Base-by-base conservation (phyloP, 2,797 vertebrate genomes). In the Paramormyrops hopkinsi region DNA sequence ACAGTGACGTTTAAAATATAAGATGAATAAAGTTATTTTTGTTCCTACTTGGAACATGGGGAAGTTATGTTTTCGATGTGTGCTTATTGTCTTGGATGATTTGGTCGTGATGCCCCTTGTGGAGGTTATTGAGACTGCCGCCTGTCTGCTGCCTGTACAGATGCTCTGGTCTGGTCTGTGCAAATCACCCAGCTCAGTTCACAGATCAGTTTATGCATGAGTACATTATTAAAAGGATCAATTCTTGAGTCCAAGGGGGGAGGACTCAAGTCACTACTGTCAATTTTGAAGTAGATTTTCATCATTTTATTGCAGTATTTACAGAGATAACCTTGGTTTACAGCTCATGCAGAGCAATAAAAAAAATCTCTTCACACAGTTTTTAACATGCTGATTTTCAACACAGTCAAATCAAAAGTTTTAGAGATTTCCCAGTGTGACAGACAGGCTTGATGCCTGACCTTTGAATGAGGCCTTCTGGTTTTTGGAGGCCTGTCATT, bases 221-320 rank as follows among this genome's bases (percentile, higher is more conserved):
- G 14, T 19, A 41, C 41, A 82, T 46, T 44, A 41, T 44, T 82
- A 82, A 46, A 17, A 53, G 51, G 51, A 53, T 53, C 14, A 53
- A 17, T 53, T 53, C 51, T 53, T 53, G 29, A 76, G 11, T 76
- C 69, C 33, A 7, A 2, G 14, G 2, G 29, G 76, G 73, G 33
- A n/a, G n/a, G 73, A 1, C 46, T 82, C 2, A 19, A 82, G 76
- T 46, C 76, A 82, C 17, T 22, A 22, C 76, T 46, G 41, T 44
- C 41, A 46, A 76, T 11, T 79, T 76, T 41, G 7, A 82, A 82
- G 76, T 46, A 46, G 4, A 4, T 22, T 88, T 65, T 48, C 7
- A 44, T 56, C 53, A 33, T 88, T 88, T 88, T 88, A 88, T 46
- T 88, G 59, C 87, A 88, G 19, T 65, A 69, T 69, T 88, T 65